phyloP scores from a whole-genome alignment of 2,113 vertebrate species.

The Phrynosoma blainvillii region DNA sequence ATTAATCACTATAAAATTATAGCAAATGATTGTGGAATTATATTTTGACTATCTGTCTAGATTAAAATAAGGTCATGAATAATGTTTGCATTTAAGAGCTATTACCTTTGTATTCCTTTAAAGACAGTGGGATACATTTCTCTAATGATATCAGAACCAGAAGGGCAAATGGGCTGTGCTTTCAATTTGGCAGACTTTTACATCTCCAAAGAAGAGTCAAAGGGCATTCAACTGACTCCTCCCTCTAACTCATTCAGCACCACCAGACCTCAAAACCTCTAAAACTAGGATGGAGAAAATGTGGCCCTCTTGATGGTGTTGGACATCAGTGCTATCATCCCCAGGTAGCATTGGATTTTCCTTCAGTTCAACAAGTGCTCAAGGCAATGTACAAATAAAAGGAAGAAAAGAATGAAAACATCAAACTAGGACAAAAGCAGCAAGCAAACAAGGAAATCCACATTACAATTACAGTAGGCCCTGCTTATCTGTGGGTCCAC shows the following conservation, averaged over 20 bases:
- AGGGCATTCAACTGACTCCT: not conserved
- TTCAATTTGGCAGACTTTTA: not conserved
- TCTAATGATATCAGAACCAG: not conserved
- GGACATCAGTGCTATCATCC: too few species aligned
- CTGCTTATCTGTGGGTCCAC: too few species aligned
- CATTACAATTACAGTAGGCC: not conserved
- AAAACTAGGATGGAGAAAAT: too few species aligned
- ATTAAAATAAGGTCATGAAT: constrained; percentile 23
- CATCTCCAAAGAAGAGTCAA: not conserved
- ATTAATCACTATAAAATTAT: constrained; percentile 7
- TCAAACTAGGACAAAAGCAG: not conserved
- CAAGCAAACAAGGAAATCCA: not conserved
- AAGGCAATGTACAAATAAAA: not conserved
- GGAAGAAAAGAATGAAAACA: not conserved
- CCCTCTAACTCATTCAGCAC: not conserved
- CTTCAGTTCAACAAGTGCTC: not conserved
- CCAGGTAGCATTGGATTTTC: not conserved
- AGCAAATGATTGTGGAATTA: not conserved
- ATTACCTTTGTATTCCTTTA: not conserved
- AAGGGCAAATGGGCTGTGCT: not conserved
- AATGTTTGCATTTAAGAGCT: constrained; percentile 1
- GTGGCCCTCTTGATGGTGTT: too few species aligned
- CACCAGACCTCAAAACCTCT: not conserved
- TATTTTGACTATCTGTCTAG: constrained; percentile 4
- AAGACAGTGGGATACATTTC: not conserved